A percentile compares a stretch with the other conserved stretches of the same genome.
These are phyloP conservation scores for Dendrocopos noguchii DNA, from an alignment of 2,113 vertebrate species.

Conservation along the genomic window DNA sequence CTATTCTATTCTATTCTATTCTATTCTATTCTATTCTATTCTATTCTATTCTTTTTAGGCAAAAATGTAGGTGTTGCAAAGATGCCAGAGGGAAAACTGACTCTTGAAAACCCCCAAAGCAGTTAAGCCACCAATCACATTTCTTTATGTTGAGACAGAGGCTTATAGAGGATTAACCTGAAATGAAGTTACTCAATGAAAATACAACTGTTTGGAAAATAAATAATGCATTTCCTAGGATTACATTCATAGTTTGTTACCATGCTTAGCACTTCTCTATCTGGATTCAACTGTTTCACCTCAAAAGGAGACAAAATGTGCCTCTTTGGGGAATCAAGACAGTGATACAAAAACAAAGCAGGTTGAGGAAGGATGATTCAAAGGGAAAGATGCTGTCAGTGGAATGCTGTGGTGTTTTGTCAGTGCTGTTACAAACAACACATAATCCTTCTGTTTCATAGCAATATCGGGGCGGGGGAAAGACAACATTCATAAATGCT, in stretches of 20 bases:
- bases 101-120: not conserved
- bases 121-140: not conserved
- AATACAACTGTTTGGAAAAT: not conserved
- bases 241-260: not conserved
- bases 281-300: not conserved
- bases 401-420: not conserved
- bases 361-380: not conserved
- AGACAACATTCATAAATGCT: not conserved
- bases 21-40: too few relatives aligned
- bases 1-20: too few relatives aligned
- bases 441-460: not conserved
- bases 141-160: not conserved
- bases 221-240: not conserved
- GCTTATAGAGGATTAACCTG: not conserved
- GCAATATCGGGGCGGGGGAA: not conserved
- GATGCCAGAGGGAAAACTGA: not conserved
- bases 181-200: not conserved
- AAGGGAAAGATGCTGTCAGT: not conserved
- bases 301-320: not conserved
- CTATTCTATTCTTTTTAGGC: not conserved
- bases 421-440: not conserved
- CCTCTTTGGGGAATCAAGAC: not conserved
- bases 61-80: not conserved
- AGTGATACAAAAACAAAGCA: not conserved
- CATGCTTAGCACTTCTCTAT: not conserved